Percentiles rank a stretch among this genome's conserved stretches.
Evolutionary conservation across 2,113 vertebrate species (phyloP).

Genomic region (Silurus asotus): DNA sequence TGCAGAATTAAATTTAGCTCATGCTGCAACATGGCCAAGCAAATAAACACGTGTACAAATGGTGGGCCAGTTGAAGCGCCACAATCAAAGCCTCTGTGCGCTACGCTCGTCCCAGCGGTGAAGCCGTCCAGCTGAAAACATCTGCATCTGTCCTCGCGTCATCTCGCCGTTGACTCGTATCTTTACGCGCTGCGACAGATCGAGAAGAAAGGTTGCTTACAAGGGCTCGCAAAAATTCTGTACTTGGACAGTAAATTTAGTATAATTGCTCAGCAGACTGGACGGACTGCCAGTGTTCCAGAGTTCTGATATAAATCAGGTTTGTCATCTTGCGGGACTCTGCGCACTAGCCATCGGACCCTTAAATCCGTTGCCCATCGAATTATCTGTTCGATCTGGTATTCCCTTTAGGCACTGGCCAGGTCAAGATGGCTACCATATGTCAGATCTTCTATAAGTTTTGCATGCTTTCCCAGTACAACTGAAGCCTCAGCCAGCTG

Average conservation of each 20-base stretch:
- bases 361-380: conserved; percentile 28
- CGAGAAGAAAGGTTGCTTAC: conserved; percentile 1
- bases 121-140: conserved; percentile 16
- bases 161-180: conserved; percentile 17
- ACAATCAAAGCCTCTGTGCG: conserved; percentile 29
- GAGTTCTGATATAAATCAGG: background rate
- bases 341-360: conserved; percentile 27
- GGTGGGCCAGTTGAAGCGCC: conserved; percentile 32
- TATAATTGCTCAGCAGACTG: background rate
- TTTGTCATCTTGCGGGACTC: background rate
- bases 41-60: conserved; percentile 45
- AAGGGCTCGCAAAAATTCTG: conserved; percentile 16
- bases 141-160: conserved; percentile 1
- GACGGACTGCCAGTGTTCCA: background rate
- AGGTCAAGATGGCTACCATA: conserved; percentile 57
- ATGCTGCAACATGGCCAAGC: conserved; percentile 26
- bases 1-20: conserved; percentile 43
- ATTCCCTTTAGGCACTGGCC: conserved; percentile 53
- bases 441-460: conserved; percentile 52
- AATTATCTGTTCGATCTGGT: conserved; percentile 26
- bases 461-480: conserved; percentile 45
- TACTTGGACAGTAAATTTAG: conserved; percentile 20
- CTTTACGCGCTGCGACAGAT: conserved; percentile 24
- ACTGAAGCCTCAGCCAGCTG: conserved; percentile 39
- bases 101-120: background rate